Evolutionary conservation across 2,888 invertebrate genomes (phyloP), one percentile per base, ranked within the genome.

Genomic region (Eumerus sabulonum): DNA sequence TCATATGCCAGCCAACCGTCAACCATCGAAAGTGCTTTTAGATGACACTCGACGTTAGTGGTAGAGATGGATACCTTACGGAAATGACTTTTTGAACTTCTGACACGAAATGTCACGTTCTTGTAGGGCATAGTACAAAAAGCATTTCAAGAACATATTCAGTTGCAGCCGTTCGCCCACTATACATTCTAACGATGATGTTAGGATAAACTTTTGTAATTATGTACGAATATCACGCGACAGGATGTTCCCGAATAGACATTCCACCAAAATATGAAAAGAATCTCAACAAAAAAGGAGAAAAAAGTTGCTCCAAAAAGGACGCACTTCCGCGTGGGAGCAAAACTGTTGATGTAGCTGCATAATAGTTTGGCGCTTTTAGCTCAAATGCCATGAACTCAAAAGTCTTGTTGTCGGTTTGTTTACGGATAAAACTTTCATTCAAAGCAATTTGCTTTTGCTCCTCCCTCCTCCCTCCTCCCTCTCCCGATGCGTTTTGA

Each of bases 141-240:
- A 59, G 47, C 42, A 18, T 53, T 66, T 45, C 54, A 18, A 77
- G 36, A 56, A 66, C 67, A 77, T 42, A 68, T 67, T 48, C 77
- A 77, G 66, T 64, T 56, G 72, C 77, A 77, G 71, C 71, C 60
- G 72, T 60, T 71, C 66, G 60, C 66, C 56, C 60, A 72, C 27
- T 27, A 40, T 40, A 40, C 11, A 1, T 40, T 2, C 77, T 72
- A 77, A 77, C 72, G 73, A 77, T 72, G 77, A 67, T 77, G 73
- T 77, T 77, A 67, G 57, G 77, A 59, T 67, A 77, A 77, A 77
- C 72, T 77, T 77, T 77, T 50, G 67, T 77, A 77, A 77, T 77
- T 77, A 72, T 77, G 67, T 72, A 67, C 59, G 60, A 72, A 66
- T 68, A 42, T 12, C 7, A 4, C 71, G 71, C 71, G 71, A 66